phyloP scores from a whole-genome alignment of 2,797 vertebrate species.

The Phalloptychus januarius region DNA sequence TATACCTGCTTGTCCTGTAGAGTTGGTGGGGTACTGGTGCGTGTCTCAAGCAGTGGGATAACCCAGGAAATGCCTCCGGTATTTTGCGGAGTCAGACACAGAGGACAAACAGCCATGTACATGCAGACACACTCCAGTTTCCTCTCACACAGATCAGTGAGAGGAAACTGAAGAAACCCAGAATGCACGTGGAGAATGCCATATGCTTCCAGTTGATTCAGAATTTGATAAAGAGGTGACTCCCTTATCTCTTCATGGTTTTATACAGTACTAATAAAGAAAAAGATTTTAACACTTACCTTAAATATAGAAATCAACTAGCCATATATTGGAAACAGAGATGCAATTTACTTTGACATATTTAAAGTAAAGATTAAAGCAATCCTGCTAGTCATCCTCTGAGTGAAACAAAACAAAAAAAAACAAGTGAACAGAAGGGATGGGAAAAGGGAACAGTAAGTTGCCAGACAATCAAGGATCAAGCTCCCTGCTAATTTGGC shows the following conservation, averaged over 20 bases:
- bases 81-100: too few species aligned
- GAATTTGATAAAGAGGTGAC: neutral
- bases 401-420: neutral
- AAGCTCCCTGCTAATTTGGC: conserved; percentile 1
- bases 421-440: neutral
- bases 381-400: neutral
- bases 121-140: too few species aligned
- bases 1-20: too few species aligned
- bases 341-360: neutral
- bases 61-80: too few species aligned
- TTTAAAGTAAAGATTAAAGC: neutral
- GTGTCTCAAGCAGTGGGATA: too few species aligned
- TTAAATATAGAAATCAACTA: neutral
- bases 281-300: neutral
- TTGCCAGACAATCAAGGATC: conserved; percentile 4
- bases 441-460: neutral
- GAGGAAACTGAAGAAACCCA: too few species aligned
- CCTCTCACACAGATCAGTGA: too few species aligned
- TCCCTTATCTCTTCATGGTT: neutral
- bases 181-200: neutral
- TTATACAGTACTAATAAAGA: neutral
- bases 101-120: too few species aligned
- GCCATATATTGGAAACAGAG: neutral
- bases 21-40: too few species aligned
- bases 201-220: neutral